Evolutionary conservation across 2,888 invertebrate genomes (phyloP).

Genomic region (Nemoura dubitans): DNA sequence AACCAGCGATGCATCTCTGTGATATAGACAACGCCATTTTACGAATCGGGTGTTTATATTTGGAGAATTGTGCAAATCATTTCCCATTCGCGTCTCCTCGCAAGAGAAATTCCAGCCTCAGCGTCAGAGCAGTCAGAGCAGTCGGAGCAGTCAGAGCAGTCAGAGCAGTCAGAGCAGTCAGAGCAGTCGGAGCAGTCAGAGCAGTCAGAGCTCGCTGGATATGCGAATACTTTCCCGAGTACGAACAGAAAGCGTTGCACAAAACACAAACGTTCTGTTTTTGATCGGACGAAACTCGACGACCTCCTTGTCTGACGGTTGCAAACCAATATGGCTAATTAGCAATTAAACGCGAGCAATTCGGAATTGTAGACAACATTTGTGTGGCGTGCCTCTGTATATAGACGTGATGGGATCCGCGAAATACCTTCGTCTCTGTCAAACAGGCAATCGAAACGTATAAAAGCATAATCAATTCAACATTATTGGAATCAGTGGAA

Average conservation of each 20-base stretch:
- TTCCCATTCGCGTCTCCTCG: neutral
- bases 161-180: no score
- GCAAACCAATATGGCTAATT: neutral
- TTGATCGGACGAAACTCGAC: neutral
- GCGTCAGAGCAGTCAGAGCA: neutral
- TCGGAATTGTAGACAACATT: neutral
- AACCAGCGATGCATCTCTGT: neutral
- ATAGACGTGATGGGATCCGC: neutral
- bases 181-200: no score
- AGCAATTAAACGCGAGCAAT: neutral
- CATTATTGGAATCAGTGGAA: neutral
- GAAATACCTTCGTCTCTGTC: neutral
- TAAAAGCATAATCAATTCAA: neutral
- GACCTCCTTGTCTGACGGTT: neutral
- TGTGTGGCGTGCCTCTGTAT: neutral
- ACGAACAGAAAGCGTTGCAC: neutral
- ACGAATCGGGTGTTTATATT: neutral
- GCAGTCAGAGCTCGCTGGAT: no score
- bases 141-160: no score
- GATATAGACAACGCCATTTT: neutral
- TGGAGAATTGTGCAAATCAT: neutral
- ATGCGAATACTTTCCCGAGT: neutral
- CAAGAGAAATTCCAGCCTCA: neutral
- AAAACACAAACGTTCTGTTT: neutral
- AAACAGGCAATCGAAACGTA: neutral